Base-by-base conservation (phyloP, 2,113 vertebrate species). In the Plestiodon gilberti region DNA sequence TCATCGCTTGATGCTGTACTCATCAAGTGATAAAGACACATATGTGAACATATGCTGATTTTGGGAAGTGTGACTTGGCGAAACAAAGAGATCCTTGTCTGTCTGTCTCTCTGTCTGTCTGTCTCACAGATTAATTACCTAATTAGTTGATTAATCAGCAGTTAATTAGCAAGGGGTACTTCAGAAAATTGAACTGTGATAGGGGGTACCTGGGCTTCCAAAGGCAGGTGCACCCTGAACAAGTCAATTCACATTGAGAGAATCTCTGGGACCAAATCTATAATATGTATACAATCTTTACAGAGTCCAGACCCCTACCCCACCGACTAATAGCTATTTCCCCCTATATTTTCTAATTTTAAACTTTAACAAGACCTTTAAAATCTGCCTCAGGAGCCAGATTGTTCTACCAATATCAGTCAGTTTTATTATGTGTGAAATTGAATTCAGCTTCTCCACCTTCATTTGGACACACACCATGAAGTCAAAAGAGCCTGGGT, bases 401-500 rank as follows among this genome's bases (percentile, higher is more conserved):
- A 74, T 74, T 81, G 69, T 55, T 75, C 59, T 30, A 74, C 57
- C 59, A 55, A 62, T 81, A 81, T 74, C 23, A 23, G 70, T 65
- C 85, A 81, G 55, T 86, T 86, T 81, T 75, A 86, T 52, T 74
- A 81, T 65, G 78, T 86, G 78, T 86, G 78, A 81, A 86, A 86
- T 65, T 86, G 78, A 75, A 81, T 73, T 86, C 78, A 64, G 52
- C 35, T 81, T 86, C 57, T 35, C 78, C 30, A 74, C 59, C 67
- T 86, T 65, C 59, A 75, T 86, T 81, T 81, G 57, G 78, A 81
- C 59, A 86, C 78, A 86, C 78, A 71, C 85, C 59, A 81, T 81
- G 78, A 75, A 86, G 69, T 74, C 85, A 43, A 81, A 48, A 86
- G 40, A 35, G 69, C 11, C 40, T 74, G 69, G 85, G 40, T 59